Evolutionary conservation across 1,140 invertebrate genomes (phyloP).

Genomic region (Bathynomus jamesi): DNA sequence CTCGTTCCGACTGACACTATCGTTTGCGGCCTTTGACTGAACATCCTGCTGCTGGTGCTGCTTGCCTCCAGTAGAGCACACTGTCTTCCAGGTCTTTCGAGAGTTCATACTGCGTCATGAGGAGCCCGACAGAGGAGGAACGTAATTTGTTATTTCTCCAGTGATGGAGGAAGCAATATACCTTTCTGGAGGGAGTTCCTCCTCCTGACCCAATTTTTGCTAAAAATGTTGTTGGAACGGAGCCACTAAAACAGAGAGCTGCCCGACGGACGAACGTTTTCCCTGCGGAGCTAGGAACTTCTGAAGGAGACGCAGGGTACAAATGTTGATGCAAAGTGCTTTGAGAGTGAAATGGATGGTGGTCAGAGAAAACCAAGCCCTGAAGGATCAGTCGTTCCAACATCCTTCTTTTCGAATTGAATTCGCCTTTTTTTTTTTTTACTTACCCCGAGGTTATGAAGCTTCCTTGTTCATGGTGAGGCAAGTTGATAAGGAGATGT

Average conservation of each 20-base stretch:
- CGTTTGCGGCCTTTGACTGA: neutral
- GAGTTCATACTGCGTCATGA: neutral
- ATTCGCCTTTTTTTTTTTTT: neutral
- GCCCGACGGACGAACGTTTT: neutral
- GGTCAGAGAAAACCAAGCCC: neutral
- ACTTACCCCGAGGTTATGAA: neutral
- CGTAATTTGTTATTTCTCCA: neutral
- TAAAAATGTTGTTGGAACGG: neutral
- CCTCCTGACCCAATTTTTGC: neutral
- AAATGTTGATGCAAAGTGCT: neutral
- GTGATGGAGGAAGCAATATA: neutral
- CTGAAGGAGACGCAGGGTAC: neutral
- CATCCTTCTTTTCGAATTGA: neutral
- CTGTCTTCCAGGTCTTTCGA: neutral
- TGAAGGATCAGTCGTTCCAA: neutral
- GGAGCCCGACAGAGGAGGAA: neutral
- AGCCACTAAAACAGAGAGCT: neutral
- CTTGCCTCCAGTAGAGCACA: neutral
- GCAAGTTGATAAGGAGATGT: neutral
- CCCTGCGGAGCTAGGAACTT: neutral
- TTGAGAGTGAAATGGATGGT: neutral
- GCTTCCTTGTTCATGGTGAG: neutral
- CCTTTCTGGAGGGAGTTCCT: neutral
- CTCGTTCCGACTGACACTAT: conserved; percentile 5
- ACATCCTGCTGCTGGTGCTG: neutral